Base-by-base conservation (phyloP, 92 coral and sea anemone species). In the Zoanthus gigantus region DNA sequence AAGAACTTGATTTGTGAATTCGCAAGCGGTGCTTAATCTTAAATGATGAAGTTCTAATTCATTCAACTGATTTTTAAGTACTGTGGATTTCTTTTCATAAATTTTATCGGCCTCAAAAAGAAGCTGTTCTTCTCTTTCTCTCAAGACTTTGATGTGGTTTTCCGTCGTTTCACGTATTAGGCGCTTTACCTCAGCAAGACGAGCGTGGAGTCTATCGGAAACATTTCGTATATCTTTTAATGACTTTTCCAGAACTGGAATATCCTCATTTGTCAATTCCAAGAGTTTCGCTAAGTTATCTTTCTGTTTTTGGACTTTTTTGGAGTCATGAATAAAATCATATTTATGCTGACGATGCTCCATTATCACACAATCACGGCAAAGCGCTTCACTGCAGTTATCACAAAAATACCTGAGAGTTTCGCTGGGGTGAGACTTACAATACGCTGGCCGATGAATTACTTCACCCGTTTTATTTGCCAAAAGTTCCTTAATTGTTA, bases 271-370 rank as follows among this genome's bases (percentile, higher is more conserved):
- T 31, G 94, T 89, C 44, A 91, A 90, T 61, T 85, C 90, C 17
- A 94, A 80, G 37, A 97, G 91, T 10, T 86, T 88, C 73, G 92
- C 94, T 23, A 97, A 48, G 28, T 69, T 77, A 0, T 83, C 85
- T 78, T 84, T 93, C 74, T 95, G 94, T 76, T 94, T 94, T 63
- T 89, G 93, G 29, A 95, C 89, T 76, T 92, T 95, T 60, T 89
- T 95, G 17, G 96, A 93, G 54, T 97, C 98, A 66, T 91, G 88
- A 44, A 97, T 91, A 79, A 94, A 97, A 56, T 92, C 93, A 80
- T 94, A 97, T 77, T 97, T 97, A 71, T 97, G 99, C 37, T 90
- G 94, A 31, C 96, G 91, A 84, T 97, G 99, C 30, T 95, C 95
- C 37, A 97, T 92, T 7, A 97, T 76, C 5, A 96, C 90, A 71